phyloP scores from a whole-genome alignment of 2,113 vertebrate species.

The Pseudorectes ferrugineus region DNA sequence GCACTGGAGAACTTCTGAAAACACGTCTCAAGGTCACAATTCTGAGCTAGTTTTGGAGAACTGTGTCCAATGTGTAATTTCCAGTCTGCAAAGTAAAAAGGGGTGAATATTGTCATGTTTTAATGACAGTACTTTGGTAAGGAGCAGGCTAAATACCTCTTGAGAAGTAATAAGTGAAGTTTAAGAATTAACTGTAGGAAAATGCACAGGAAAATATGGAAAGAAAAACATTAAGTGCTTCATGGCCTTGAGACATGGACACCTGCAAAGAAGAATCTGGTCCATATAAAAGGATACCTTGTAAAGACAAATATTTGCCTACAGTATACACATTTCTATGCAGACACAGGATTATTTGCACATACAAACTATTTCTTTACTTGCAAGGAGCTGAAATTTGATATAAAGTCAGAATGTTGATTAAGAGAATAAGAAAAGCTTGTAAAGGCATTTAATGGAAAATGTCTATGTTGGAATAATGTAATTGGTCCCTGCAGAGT shows the following conservation, averaged over 20 bases:
- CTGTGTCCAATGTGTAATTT: not conserved
- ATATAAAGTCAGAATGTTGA: not conserved
- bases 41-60: not conserved
- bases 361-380: not conserved
- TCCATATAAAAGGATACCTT: not conserved
- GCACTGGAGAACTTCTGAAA: not conserved
- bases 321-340: not conserved
- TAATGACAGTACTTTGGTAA: not conserved
- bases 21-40: not conserved
- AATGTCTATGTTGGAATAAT: conserved; percentile 59
- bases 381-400: conserved; percentile 20
- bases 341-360: not conserved
- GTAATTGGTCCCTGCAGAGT: conserved; percentile 63
- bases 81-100: not conserved
- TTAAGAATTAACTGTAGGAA: not conserved
- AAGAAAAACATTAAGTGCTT: not conserved
- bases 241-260: not conserved
- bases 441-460: conserved; percentile 54
- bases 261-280: not conserved
- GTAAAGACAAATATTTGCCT: conserved; percentile 34
- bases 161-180: not conserved
- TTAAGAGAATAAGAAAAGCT: conserved; percentile 23
- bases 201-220: not conserved
- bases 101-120: not conserved
- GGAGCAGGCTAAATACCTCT: not conserved